These are phyloP conservation scores for Anaspis maculata DNA, from an alignment of 2,888 invertebrate species.

Conservation along the genomic window DNA sequence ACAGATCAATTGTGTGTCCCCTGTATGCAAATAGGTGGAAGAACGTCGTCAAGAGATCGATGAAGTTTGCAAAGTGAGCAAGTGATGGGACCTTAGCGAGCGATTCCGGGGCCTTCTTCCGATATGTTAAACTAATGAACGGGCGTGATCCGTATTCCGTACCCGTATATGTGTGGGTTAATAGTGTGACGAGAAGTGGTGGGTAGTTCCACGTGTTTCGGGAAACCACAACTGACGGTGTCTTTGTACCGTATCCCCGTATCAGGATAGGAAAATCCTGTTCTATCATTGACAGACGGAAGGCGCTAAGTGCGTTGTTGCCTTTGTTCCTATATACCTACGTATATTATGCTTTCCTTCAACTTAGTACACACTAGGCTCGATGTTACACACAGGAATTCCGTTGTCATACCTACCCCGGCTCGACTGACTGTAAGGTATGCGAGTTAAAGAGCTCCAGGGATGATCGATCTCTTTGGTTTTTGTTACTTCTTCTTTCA, in stretches of 20 bases:
- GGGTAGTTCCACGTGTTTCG: conserved; percentile 14
- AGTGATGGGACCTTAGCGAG: neutral
- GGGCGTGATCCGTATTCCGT: conserved; percentile 7
- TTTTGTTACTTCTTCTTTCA: too few relatives aligned
- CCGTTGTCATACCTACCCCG: too few relatives aligned
- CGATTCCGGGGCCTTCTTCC: neutral
- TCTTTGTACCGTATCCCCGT: conserved; percentile 9
- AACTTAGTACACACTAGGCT: too few relatives aligned
- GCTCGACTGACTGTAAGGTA: too few relatives aligned
- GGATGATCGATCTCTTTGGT: too few relatives aligned
- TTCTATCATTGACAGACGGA: conserved; percentile 4
- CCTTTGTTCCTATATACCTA: conserved; percentile 2
- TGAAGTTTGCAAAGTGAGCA: too few relatives aligned
- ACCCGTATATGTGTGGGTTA: too few relatives aligned
- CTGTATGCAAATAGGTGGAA: conserved; percentile 8
- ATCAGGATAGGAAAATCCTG: conserved; percentile 3
- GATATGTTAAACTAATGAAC: conserved; percentile 8
- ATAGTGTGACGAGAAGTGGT: conserved; percentile 9
- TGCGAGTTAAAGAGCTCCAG: too few relatives aligned
- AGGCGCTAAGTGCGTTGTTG: conserved; percentile 8
- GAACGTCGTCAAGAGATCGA: too few relatives aligned
- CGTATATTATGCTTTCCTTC: too few relatives aligned
- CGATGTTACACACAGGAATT: too few relatives aligned
- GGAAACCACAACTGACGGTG: conserved; percentile 12
- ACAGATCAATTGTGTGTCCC: conserved; percentile 8